Evolutionary conservation across 92 coral and sea anemone genomes (phyloP), one percentile per base, ranked within the genome.

Genomic region (Porites evermanni): DNA sequence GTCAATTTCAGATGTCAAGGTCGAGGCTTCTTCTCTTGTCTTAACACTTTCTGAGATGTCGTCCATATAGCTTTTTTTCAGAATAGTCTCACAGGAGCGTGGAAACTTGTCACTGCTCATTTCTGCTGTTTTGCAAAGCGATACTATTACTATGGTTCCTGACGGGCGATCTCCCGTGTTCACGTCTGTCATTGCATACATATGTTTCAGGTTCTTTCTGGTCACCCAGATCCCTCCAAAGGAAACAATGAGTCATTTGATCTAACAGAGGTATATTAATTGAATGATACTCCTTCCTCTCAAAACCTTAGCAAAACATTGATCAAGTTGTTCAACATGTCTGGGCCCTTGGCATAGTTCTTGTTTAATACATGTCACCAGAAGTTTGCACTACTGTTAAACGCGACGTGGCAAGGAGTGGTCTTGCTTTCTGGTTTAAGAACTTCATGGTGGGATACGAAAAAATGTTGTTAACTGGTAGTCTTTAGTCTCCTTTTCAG

Each of bases 191-290:
- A 78, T 86, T 4, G 6, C 47, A 38, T 61, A 78, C 78, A 70
- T 74, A 53, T 17, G 64, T 72, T 17, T 78, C 72, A 4, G 90
- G 91, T 58, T 74, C 73, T 58, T 83, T 54, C 10, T 73, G 74
- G 23, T 91, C 88, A 20, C 87, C 93, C 90, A 87, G 75, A 80
- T 87, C 65, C 66, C 95, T 51, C 95, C 93, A 89, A 19, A 80
- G 85, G 81, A 76, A 93, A 13, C 96, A 88, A 72, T 87, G 92
- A 32, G 73, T 64, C 50, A 14, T 66, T 92, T 85, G 58, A 92
- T 86, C 67, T 38, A 38, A 38, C 47, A 38, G 47, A 38, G 47
- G 47, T 3, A 38, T 38, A 38, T 38, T 38, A 4, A 38, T 38
- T 3, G 47, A 38, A 4, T 38, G 47, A 4, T 63, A 63, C 20